Evolutionary conservation across 2,113 vertebrate genomes (phyloP).

Genomic region (Fulica atra): DNA sequence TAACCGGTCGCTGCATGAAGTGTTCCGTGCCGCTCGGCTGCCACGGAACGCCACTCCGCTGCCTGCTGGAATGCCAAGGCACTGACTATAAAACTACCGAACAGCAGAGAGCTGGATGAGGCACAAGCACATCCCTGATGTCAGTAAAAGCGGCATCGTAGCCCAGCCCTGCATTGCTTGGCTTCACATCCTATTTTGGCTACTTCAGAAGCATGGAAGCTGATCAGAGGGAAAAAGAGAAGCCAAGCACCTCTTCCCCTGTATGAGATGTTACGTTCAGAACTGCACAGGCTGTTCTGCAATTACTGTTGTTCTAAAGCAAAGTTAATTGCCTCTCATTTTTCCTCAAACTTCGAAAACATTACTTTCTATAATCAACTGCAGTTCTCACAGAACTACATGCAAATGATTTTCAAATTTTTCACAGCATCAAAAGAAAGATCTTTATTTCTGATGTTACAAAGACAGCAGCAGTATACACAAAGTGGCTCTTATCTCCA

Average conservation of each 20-base stretch:
- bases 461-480: neutral
- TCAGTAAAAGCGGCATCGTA: neutral
- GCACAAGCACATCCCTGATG: neutral
- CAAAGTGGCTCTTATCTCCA: neutral
- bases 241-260: neutral
- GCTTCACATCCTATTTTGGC: neutral
- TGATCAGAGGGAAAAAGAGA: neutral
- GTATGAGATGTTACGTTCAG: neutral
- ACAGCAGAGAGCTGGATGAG: neutral
- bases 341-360: neutral
- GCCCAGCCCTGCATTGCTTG: neutral
- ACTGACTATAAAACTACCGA: neutral
- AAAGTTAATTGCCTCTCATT: neutral
- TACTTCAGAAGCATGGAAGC: constrained; percentile 1
- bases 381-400: neutral
- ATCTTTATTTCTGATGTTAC: neutral
- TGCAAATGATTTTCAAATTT: neutral
- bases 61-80: neutral
- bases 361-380: neutral
- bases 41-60: neutral
- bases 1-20: neutral
- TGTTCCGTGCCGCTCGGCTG: neutral
- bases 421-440: neutral
- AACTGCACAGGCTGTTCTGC: neutral
- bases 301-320: neutral